Percentiles rank a stretch among this genome's conserved stretches.
phyloP scores from a whole-genome alignment of 1,140 invertebrate genomes.

The Conus ventricosus region DNA sequence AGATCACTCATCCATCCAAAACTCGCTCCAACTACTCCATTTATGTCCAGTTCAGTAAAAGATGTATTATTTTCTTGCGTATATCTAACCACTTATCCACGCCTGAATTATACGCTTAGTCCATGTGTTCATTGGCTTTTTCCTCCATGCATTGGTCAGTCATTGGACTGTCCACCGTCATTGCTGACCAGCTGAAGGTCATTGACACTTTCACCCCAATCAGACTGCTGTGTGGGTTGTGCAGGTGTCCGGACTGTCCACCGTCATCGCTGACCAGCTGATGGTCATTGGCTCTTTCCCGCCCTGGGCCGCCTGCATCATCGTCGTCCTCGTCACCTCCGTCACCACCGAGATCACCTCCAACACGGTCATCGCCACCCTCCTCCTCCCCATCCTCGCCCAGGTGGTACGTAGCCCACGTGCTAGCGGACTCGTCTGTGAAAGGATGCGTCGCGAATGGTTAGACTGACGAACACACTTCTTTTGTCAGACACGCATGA shows the following conservation, averaged over 20 bases:
- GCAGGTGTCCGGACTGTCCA: slow-evolving; percentile 53
- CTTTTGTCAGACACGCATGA: not conserved
- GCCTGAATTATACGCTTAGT: no score
- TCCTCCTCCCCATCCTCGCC: slow-evolving; percentile 75
- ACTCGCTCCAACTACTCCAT: no score
- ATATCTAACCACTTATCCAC: no score
- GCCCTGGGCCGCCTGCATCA: slow-evolving; percentile 56
- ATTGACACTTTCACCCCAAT: not conserved
- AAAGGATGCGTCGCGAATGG: not conserved
- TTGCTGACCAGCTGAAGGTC: slow-evolving; percentile 44
- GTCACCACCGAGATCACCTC: slow-evolving; percentile 76
- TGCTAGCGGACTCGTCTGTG: not conserved
- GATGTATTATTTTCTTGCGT: no score
- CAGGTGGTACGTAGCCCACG: slow-evolving; percentile 65
- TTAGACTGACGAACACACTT: not conserved
- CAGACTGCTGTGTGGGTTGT: not conserved
- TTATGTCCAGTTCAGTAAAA: no score
- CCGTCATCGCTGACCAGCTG: slow-evolving; percentile 45
- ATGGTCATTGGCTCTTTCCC: slow-evolving; percentile 49
- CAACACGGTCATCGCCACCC: slow-evolving; percentile 75
- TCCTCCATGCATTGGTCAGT: no score
- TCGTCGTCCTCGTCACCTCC: slow-evolving; percentile 70
- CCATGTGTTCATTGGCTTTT: no score
- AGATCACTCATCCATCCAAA: no score
- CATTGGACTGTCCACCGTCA: slow-evolving; percentile 47